These are phyloP conservation scores for Trogon surrucura DNA, from an alignment of 2,113 vertebrate species.

Conservation along the genomic window DNA sequence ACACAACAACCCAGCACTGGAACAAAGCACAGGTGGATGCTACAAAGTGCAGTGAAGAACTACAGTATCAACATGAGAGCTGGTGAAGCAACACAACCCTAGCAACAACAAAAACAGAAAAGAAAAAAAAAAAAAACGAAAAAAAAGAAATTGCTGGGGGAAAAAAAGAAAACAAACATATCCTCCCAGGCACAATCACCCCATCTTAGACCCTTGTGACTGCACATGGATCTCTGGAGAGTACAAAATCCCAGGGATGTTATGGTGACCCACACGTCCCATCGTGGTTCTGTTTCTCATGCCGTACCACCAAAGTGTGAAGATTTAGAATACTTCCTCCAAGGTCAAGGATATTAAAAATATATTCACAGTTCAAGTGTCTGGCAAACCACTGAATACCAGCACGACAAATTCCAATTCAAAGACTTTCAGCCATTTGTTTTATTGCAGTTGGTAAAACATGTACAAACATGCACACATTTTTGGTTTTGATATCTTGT, in stretches of 20 bases:
- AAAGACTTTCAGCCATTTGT: background rate
- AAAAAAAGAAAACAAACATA: background rate
- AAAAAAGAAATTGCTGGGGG: background rate
- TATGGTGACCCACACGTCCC: background rate
- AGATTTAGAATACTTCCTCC: background rate
- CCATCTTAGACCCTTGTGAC: conserved; percentile 44
- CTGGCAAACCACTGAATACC: conserved; percentile 7
- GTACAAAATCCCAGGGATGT: background rate
- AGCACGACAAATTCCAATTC: background rate
- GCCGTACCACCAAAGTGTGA: conserved; percentile 50
- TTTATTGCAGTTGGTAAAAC: background rate
- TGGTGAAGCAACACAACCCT: conserved; percentile 67
- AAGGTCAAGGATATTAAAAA: background rate
- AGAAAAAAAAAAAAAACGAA: background rate
- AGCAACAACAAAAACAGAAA: background rate
- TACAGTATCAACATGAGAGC: conserved; percentile 56
- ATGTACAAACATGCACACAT: background rate
- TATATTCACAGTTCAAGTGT: background rate
- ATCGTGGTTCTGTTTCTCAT: background rate
- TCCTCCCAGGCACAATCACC: conserved; percentile 45
- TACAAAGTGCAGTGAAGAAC: conserved; percentile 47
- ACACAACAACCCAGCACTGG: conserved; percentile 42
- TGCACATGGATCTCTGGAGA: background rate
- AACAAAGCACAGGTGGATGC: conserved; percentile 28
- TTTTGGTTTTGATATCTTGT: background rate